phyloP scores from a whole-genome alignment of 1,140 invertebrate species.

The Drosophila yakuba region DNA sequence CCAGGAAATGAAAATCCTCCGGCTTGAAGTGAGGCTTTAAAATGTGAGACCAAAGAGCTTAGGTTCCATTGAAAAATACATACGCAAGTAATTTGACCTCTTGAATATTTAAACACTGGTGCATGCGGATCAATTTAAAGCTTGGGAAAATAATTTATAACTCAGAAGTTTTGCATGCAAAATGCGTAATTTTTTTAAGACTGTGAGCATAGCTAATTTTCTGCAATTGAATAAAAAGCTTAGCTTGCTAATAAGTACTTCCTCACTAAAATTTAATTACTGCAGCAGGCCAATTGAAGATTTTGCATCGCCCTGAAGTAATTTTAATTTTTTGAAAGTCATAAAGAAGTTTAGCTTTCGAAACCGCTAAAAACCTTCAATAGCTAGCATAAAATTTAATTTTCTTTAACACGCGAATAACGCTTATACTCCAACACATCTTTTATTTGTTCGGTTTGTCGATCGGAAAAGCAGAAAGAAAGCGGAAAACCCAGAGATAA shows the following conservation, averaged over 20 bases:
- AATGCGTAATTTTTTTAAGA: too few species aligned
- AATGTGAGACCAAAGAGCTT: neutral
- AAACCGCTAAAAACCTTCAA: neutral
- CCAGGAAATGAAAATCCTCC: constrained; percentile 11
- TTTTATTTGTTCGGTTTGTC: constrained; percentile 34
- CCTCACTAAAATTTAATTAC: too few species aligned
- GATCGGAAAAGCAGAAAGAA: constrained; percentile 23
- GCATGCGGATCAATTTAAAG: neutral
- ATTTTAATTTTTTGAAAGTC: constrained; percentile 1
- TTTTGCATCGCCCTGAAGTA: neutral
- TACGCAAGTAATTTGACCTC: neutral
- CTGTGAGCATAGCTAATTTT: too few species aligned
- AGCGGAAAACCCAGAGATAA: constrained; percentile 30
- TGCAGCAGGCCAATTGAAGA: neutral
- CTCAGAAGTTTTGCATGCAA: neutral
- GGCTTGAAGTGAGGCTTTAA: constrained; percentile 12
- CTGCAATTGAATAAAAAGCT: too few species aligned
- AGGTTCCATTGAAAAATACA: neutral
- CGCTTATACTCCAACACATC: constrained; percentile 3
- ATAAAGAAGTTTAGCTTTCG: neutral
- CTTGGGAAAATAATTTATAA: neutral
- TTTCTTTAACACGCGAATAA: neutral
- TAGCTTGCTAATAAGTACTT: too few species aligned
- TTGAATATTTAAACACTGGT: constrained; percentile 2
- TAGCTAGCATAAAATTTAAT: constrained; percentile 7